phyloP scores from a whole-genome alignment of 1,140 invertebrate genomes.

The Pentalonia nigronervosa region DNA sequence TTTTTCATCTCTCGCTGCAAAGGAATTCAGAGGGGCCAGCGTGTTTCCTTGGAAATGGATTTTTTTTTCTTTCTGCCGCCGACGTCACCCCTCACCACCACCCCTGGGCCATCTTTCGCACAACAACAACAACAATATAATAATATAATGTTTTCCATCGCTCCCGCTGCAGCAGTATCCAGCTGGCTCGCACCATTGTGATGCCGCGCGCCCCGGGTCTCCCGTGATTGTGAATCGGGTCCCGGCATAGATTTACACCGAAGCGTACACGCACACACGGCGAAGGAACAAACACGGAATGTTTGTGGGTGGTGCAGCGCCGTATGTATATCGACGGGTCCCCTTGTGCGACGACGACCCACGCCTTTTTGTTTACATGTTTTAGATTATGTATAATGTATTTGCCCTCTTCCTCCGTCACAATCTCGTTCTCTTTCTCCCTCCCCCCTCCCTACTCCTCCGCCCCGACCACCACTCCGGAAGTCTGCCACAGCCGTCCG shows the following conservation, averaged over 20 bases:
- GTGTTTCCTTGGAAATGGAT: constrained; percentile 55
- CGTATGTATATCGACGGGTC: constrained; percentile 6
- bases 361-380: constrained; percentile 58
- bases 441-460: not conserved
- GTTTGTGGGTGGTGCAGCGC: constrained; percentile 54
- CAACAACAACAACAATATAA: constrained; percentile 47
- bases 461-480: not conserved
- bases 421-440: not conserved
- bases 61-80: constrained; percentile 32
- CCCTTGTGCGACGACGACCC: constrained; percentile 46
- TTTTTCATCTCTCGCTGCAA: not conserved
- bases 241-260: constrained; percentile 21
- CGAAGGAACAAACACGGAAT: constrained; percentile 49
- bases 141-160: constrained; percentile 55
- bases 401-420: not conserved
- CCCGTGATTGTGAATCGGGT: constrained; percentile 24
- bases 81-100: not conserved
- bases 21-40: constrained; percentile 54
- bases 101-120: not conserved
- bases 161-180: constrained; percentile 34
- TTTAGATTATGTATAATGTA: constrained; percentile 39
- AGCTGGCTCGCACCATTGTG: constrained; percentile 47
- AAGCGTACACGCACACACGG: not conserved
- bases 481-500: constrained; percentile 8
- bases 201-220: constrained; percentile 37